Percentiles rank a stretch among this genome's conserved stretches.
phyloP scores from a whole-genome alignment of 2,113 vertebrate species.

The Anser brachyrhynchus region DNA sequence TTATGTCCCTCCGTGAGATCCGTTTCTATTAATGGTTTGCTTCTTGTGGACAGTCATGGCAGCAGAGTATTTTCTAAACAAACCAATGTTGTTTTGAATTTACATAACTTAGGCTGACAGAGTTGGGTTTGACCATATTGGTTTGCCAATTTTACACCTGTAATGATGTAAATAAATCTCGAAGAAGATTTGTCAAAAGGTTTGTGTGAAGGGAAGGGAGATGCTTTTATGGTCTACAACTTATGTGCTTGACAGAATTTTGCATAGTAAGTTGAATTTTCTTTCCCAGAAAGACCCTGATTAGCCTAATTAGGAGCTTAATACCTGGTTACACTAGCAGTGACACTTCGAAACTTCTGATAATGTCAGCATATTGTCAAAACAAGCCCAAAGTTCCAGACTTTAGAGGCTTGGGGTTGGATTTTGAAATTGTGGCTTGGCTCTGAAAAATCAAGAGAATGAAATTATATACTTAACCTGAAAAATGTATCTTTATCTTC shows the following conservation, averaged over 20 bases:
- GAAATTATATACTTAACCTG: background rate
- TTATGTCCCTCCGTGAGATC: background rate
- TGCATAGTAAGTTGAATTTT: background rate
- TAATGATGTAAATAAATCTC: background rate
- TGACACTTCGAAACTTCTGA: background rate
- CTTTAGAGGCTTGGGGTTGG: background rate
- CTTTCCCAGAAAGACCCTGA: background rate
- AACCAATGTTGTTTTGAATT: background rate
- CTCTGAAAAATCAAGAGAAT: background rate
- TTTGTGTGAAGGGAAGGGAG: background rate
- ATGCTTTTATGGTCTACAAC: background rate
- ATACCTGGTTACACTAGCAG: background rate
- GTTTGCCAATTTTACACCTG: background rate
- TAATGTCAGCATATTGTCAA: background rate
- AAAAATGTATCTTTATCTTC: background rate
- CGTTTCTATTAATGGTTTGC: background rate
- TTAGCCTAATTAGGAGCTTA: background rate
- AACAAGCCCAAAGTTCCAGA: background rate
- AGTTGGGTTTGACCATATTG: background rate
- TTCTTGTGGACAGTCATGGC: background rate
- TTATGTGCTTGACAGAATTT: background rate
- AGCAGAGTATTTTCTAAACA: background rate
- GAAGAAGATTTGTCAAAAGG: background rate
- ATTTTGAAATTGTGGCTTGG: background rate
- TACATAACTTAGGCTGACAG: background rate